Conservation (phyloP, 2,113 vertebrate species). For the Oryzias curvinotus region DNA sequence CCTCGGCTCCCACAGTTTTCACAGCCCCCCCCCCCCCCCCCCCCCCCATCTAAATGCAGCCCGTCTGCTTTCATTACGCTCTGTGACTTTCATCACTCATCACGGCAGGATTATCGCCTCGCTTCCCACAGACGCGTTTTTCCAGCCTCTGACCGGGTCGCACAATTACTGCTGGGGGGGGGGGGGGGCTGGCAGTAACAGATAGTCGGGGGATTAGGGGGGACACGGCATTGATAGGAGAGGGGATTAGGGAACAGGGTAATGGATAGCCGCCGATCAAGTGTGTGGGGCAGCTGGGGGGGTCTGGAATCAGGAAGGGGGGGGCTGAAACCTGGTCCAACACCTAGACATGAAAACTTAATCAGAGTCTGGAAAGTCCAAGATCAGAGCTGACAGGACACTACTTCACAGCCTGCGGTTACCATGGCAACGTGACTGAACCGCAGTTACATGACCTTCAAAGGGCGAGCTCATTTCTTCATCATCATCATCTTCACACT, state of each 20-base stretch:
- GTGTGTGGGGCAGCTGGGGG: constrained; percentile 3
- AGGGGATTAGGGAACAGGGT: constrained; percentile 46
- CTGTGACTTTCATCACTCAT: constrained; percentile 45
- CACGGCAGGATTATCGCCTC: constrained; percentile 39
- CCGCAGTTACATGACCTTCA: no score
- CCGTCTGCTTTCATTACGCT: not conserved
- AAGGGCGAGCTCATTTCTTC: no score
- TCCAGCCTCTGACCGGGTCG: constrained; percentile 20
- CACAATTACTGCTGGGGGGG: constrained; percentile 42
- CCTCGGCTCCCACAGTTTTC: no score
- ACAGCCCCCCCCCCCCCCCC: no score
- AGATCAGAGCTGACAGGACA: not conserved
- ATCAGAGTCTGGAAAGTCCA: not conserved
- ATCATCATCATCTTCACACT: no score
- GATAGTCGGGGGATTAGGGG: constrained; percentile 38
- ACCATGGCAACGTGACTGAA: no score
- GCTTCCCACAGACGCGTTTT: not conserved
- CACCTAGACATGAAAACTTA: constrained; percentile 4
- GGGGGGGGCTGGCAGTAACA: constrained; percentile 18
- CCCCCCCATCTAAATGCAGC: constrained; percentile 26
- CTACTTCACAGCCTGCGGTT: no score
- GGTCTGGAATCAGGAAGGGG: constrained; percentile 7
- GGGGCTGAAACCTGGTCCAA: not conserved
- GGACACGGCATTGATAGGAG: constrained; percentile 37
- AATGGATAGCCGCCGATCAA: constrained; percentile 50